Evolutionary conservation across 2,797 vertebrate genomes (phyloP).

Genomic region (Enteromius argenteus): DNA sequence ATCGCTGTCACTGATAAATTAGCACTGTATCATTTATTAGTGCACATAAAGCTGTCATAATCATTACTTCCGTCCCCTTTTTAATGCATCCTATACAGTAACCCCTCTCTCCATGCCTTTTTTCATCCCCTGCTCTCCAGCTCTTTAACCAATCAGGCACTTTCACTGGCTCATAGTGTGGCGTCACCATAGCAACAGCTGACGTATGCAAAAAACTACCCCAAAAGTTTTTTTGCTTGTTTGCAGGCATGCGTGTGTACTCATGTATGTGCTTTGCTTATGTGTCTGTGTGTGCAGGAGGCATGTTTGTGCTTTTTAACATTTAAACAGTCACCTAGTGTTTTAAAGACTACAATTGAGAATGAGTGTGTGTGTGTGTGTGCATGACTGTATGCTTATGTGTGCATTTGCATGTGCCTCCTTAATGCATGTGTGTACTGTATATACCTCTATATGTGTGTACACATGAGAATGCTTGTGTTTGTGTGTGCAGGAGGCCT

Average conservation of each 20-base stretch:
- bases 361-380: background rate
- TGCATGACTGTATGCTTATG: too few species aligned
- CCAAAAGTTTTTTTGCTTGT: slow-evolving; percentile 72
- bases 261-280: background rate
- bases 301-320: background rate
- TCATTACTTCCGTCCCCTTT: slow-evolving; percentile 11
- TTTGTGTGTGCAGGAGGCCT: background rate
- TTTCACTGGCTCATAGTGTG: slow-evolving; percentile 69
- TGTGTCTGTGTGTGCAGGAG: background rate
- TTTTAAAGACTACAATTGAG: background rate
- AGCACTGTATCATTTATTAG: slow-evolving; percentile 15
- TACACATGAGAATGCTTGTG: background rate
- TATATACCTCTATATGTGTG: too few species aligned
- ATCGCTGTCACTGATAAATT: background rate
- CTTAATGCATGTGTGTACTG: background rate
- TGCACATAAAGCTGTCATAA: slow-evolving; percentile 23
- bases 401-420: background rate
- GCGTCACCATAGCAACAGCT: slow-evolving; percentile 84
- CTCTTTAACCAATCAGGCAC: slow-evolving; percentile 66
- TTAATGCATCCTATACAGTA: slow-evolving; percentile 40
- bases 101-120: slow-evolving; percentile 45
- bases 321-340: background rate
- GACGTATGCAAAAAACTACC: slow-evolving; percentile 77
- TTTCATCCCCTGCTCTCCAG: slow-evolving; percentile 57
- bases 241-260: slow-evolving; percentile 56